Evolutionary conservation across 2,888 invertebrate species (phyloP).

Genomic region (Rugalucina vietnamica): DNA sequence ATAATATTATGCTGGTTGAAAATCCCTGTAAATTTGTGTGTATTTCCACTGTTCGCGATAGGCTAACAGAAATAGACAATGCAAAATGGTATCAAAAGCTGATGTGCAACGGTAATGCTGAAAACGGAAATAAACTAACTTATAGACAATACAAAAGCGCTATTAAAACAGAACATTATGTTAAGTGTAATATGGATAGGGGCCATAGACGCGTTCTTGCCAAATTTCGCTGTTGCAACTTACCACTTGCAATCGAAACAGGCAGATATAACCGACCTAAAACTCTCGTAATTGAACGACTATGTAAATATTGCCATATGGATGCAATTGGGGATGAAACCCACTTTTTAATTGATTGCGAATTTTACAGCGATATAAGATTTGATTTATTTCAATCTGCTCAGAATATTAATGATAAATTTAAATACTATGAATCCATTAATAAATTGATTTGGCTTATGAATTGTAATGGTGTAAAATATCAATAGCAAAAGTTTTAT

Average conservation of each 20-base stretch:
- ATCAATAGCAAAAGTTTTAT: not conserved
- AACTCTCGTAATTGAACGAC: not conserved
- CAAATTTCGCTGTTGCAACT: not conserved
- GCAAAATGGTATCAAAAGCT: not conserved
- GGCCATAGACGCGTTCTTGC: not conserved
- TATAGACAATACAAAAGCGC: constrained; percentile 1
- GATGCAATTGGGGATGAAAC: not conserved
- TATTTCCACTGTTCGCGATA: not conserved
- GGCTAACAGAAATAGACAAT: not conserved
- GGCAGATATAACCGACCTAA: not conserved
- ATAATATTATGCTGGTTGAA: not conserved
- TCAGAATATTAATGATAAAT: not conserved
- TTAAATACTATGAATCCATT: not conserved
- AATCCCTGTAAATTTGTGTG: not conserved
- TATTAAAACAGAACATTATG: constrained; percentile 4
- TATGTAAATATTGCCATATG: not conserved
- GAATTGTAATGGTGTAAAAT: not conserved
- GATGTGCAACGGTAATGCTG: not conserved
- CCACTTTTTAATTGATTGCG: not conserved
- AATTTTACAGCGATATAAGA: not conserved
- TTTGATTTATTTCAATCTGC: not conserved
- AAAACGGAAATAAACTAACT: constrained; percentile 2
- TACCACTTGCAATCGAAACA: not conserved
- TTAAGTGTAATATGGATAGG: not conserved
- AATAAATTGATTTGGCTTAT: not conserved